Base-by-base conservation (phyloP, 2,797 vertebrate genomes). In the Myotis findleyi region DNA sequence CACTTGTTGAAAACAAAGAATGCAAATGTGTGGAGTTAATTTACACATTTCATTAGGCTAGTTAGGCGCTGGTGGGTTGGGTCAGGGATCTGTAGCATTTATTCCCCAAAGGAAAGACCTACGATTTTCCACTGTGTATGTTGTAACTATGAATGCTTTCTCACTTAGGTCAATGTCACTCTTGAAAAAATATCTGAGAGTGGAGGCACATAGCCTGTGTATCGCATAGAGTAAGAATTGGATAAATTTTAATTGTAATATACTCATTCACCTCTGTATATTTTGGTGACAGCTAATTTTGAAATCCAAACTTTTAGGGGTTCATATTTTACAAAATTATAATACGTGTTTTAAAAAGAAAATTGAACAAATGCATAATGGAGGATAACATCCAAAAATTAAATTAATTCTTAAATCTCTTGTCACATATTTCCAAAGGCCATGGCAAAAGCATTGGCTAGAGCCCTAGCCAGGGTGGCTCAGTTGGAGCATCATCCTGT, bases 161-260 rank as follows among this genome's bases (percentile, higher is more conserved):
- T 17, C 14, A 23, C 8, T 16, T 33, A 41, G 71, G 57, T 10
- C 2, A 11, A 7, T 11, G 30, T 6, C 0, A 1, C 47, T 47
- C 14, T n/a, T 64, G 76, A 44, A 36, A n/a, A 53, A 53, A 13
- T 3, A 62, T 59, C 27, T 87, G 44, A 36, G 36, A 16, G 33
- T 12, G 8, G 18, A 9, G 1, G 6, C 53, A 3, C 5, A 16
- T 0, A 51, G 36, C 21, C 30, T 14, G 2, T 12, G 49, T 2
- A 10, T 36, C 38, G 9, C 59, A 5, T 1, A 16, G 33, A 66
- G 38, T 4, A 33, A 71, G 55, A 16, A 27, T 7, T 21, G 55
- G 25, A 68, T 51, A 83, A 2, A 62, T 20, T 53, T 71, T 33
- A 18, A 59, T 51, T 88, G 49, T 79, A 49, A 81, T 44, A 18